Conservation (phyloP, 2,797 vertebrate genomes). For the Thunnus albacares region DNA sequence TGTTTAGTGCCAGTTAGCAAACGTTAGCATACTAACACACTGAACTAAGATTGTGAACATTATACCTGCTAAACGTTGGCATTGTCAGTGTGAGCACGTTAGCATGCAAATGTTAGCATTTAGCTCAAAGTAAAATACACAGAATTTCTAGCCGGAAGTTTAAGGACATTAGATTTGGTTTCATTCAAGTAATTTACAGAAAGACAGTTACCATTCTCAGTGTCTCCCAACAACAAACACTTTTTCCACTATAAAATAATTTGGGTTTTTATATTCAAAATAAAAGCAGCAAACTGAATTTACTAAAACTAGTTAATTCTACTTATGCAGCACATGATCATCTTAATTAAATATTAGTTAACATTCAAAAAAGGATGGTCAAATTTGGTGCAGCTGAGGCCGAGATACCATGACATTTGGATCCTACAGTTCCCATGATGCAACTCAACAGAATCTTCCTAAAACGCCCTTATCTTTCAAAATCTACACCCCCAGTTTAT, state of each 20-base stretch:
- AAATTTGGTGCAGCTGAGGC: background rate
- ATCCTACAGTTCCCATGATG: conserved; percentile 1
- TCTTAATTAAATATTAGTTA: background rate
- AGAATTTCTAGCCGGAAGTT: background rate
- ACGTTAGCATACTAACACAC: too few species aligned
- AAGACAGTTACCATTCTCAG: background rate
- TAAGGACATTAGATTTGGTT: background rate
- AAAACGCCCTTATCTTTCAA: background rate
- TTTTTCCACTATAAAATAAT: background rate
- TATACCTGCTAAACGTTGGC: too few species aligned
- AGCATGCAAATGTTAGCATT: too few species aligned
- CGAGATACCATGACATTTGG: background rate
- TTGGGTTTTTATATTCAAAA: background rate
- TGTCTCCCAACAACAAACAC: background rate
- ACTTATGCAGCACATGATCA: background rate
- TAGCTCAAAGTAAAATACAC: background rate
- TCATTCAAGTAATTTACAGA: conserved; percentile 6
- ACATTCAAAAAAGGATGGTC: too few species aligned
- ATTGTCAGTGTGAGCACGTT: too few species aligned
- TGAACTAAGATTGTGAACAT: too few species aligned
- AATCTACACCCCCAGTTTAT: background rate
- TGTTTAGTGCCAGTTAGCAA: too few species aligned
- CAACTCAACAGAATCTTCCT: background rate
- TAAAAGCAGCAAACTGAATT: background rate
- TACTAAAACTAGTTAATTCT: background rate